Evolutionary conservation across 2,888 invertebrate species (phyloP).

Genomic region (Parasteatoda lunata): DNA sequence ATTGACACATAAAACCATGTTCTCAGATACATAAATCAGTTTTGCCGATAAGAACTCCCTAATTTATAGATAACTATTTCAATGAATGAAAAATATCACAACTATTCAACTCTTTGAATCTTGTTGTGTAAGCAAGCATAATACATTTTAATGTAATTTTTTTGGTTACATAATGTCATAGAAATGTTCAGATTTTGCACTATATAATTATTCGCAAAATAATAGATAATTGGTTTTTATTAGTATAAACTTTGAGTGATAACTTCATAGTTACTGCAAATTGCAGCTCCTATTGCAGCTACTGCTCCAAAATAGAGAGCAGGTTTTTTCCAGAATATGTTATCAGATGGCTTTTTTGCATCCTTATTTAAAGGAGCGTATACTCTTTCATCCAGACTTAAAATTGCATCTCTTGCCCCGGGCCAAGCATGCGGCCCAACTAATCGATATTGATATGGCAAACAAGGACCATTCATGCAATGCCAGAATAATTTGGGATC

Average conservation of each 20-base stretch:
- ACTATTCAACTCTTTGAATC: too few species aligned
- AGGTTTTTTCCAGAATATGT: not conserved
- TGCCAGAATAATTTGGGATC: slow-evolving; percentile 71
- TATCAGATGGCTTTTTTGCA: not conserved
- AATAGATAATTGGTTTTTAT: too few species aligned
- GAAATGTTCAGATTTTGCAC: too few species aligned
- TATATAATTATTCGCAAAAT: too few species aligned
- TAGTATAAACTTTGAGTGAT: not conserved
- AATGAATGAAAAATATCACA: too few species aligned
- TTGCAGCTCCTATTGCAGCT: not conserved
- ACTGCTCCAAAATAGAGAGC: not conserved
- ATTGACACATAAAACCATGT: too few species aligned
- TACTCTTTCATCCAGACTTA: slow-evolving; percentile 70
- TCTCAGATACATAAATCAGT: too few species aligned
- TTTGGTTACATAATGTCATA: too few species aligned
- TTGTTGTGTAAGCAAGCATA: too few species aligned
- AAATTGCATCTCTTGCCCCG: slow-evolving; percentile 75
- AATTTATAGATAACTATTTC: too few species aligned
- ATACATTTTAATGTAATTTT: too few species aligned
- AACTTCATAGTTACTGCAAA: not conserved
- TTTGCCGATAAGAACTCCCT: too few species aligned
- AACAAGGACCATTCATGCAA: slow-evolving; percentile 72
- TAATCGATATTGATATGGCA: slow-evolving; percentile 74
- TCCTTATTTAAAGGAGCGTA: slow-evolving; percentile 22
- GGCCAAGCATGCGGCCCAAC: slow-evolving; percentile 74